Percentiles rank a stretch among this genome's conserved stretches.
phyloP scores from a whole-genome alignment of 2,888 invertebrate species.

The Philhelius pedissequus region DNA sequence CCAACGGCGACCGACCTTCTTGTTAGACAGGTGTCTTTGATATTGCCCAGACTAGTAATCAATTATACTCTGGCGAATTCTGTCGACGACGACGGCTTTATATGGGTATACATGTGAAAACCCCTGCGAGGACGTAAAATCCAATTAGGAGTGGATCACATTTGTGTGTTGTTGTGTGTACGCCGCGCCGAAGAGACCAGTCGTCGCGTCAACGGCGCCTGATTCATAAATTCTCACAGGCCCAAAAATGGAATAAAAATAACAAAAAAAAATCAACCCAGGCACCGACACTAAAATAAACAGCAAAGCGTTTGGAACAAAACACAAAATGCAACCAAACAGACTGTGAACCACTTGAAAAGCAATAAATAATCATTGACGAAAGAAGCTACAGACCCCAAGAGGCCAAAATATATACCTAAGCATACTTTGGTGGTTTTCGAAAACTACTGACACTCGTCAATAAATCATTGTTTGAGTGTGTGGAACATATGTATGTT shows the following conservation, averaged over 20 bases:
- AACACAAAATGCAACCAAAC: not conserved
- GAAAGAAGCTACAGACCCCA: conserved; percentile 13
- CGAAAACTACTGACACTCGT: conserved; percentile 47
- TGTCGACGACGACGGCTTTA: conserved; percentile 62
- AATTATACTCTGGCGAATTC: conserved; percentile 49
- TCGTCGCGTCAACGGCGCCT: conserved; percentile 50
- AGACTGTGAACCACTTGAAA: conserved; percentile 54
- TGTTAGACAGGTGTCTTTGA: conserved; percentile 41
- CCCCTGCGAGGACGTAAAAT: conserved; percentile 27
- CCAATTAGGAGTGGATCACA: conserved; percentile 62
- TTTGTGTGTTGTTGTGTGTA: conserved; percentile 6
- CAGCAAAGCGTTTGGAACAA: not conserved
- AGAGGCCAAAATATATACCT: not conserved
- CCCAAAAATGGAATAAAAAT: conserved; percentile 24
- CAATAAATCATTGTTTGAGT: conserved; percentile 54
- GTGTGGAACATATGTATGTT: conserved; percentile 7
- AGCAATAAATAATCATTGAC: conserved; percentile 59
- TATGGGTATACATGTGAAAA: conserved; percentile 49
- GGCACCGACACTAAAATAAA: conserved; percentile 40
- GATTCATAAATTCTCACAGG: conserved; percentile 44
- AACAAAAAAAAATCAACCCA: not conserved
- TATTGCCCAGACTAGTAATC: conserved; percentile 44
- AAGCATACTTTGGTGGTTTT: conserved; percentile 36
- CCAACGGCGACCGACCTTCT: not conserved
- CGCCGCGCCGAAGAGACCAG: conserved; percentile 25